Evolutionary conservation across 1,140 invertebrate genomes (phyloP).

Genomic region (Eurosta solidaginis): DNA sequence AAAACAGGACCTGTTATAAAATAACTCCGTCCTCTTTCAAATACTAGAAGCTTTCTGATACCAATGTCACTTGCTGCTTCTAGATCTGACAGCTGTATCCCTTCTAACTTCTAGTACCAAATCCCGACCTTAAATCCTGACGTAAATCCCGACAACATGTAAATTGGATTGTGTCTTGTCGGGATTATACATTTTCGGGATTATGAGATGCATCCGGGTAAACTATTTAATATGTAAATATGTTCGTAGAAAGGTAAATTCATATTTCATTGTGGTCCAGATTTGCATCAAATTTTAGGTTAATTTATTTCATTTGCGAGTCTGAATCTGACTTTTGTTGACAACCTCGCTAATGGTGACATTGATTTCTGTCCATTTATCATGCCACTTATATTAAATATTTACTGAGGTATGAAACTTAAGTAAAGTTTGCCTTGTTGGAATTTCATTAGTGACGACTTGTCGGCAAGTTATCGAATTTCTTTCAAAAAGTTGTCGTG

Average conservation of each 20-base stretch:
- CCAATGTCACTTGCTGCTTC: too few relatives aligned
- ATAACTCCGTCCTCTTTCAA: too few relatives aligned
- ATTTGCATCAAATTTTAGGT: background rate
- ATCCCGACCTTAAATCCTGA: too few relatives aligned
- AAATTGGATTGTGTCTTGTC: too few relatives aligned
- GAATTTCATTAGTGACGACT: background rate
- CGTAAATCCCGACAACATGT: too few relatives aligned
- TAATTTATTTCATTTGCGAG: background rate
- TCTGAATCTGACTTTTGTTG: background rate
- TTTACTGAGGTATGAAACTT: background rate
- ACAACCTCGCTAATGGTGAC: slow-evolving; percentile 4
- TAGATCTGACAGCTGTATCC: too few relatives aligned
- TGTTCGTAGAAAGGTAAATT: background rate
- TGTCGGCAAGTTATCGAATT: background rate
- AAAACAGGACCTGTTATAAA: too few relatives aligned
- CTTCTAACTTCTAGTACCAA: too few relatives aligned
- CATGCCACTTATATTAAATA: background rate
- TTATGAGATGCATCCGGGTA: too few relatives aligned
- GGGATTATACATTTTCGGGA: too few relatives aligned
- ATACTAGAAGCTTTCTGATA: too few relatives aligned
- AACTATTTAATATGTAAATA: background rate
- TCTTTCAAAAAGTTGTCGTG: too few relatives aligned
- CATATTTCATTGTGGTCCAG: background rate
- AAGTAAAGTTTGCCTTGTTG: background rate
- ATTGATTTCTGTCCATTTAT: slow-evolving; percentile 3